Base-by-base conservation (phyloP, 1,140 invertebrate species). In the Dreissena polymorpha region DNA sequence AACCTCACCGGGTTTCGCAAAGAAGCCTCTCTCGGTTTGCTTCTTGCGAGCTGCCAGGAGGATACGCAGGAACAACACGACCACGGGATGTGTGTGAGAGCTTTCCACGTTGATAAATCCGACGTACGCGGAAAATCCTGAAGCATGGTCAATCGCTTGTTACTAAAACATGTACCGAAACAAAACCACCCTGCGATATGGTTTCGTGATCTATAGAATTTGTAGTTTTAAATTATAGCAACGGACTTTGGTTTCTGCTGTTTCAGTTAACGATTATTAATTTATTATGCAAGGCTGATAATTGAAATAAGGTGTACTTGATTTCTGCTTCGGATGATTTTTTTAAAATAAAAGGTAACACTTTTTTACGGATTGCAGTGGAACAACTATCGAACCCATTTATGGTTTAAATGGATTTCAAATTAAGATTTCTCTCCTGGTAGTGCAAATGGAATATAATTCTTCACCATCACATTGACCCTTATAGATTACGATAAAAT, bases 91-190 rank as follows among this genome's bases (percentile, higher is more conserved):
- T 14, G 84, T 86, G 73, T 89, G 86, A 5, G 84, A 57, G 6
- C 27, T 65, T 65, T 89, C 88, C 25, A 89, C 72, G 55, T 87
- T 84, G 27, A 89, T 85, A 29, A 85, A 86, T 10, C 88, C 88
- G 23, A 78, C 74, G 55, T 88, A 89, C 10, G 86, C 87, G 1
- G 69, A 68, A 72, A 88, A 89, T 69, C 88, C 88, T 89, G 82
- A 76, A 79, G 71, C 12, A 18, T 23, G 23, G 23, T 29, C 27
- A 16, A 23, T 63, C 18, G 27, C 14, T 12, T 50, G 39, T 16
- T 74, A 10, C 6, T 23, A 6, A 18, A 53, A 12, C 50, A 57
- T 18, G 39, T 23, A 21, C n/a, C 0, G 13, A 16, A 23, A 53
- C 21, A 69, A 16, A 29, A 18, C n/a, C 16, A 16, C 3, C 21